A percentile compares a stretch with the other conserved stretches of the same genome.
Evolutionary conservation across 2,888 invertebrate species (phyloP).

Genomic region (Hypomecis atomaria): DNA sequence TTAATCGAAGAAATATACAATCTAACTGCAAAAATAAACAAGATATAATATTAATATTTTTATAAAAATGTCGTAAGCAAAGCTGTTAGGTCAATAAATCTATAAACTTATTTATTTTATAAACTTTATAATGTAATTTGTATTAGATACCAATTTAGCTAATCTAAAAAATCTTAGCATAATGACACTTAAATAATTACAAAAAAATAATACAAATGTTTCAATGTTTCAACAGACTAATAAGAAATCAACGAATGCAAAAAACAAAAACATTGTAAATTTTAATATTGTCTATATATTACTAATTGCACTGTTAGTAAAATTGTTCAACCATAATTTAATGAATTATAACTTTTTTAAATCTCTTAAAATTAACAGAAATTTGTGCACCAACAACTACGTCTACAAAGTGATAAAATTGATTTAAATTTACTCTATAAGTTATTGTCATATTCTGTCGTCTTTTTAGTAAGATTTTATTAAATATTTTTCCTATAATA

Average conservation of each 20-base stretch:
- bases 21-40: no score
- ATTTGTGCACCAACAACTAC: conserved; percentile 80
- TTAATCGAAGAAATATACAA: no score
- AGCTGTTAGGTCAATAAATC: no score
- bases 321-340: conserved; percentile 37
- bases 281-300: conserved; percentile 28
- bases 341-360: conserved; percentile 43
- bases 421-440: conserved; percentile 41
- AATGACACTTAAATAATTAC: no score
- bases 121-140: no score
- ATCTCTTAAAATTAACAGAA: conserved; percentile 64
- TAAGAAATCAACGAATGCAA: not conserved
- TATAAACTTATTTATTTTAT: no score
- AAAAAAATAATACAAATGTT: no score
- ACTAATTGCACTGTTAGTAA: conserved; percentile 51
- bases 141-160: no score
- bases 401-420: conserved; percentile 69
- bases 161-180: no score
- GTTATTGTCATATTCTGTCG: conserved; percentile 32
- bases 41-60: no score
- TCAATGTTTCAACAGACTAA: no score
- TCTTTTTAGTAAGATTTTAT: conserved; percentile 21
- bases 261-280: conserved; percentile 3
- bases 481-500: conserved; percentile 32
- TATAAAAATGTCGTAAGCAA: no score